Evolutionary conservation across 1,140 invertebrate species (phyloP).

Genomic region (Solen grandis): DNA sequence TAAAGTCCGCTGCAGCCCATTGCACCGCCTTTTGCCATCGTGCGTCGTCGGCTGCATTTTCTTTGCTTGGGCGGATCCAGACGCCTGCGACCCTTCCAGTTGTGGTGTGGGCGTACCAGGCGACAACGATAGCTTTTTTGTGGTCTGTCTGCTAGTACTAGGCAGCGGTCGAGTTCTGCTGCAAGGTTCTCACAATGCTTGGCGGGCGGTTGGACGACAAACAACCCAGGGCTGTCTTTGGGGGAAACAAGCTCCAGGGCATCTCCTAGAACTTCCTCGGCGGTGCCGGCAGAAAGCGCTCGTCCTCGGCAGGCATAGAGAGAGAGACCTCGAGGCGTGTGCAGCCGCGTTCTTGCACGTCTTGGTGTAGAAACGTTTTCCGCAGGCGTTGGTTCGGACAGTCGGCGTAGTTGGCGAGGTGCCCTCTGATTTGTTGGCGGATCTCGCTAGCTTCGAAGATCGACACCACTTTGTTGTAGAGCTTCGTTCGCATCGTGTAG

Average conservation of each 20-base stretch:
- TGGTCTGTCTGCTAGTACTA: background rate
- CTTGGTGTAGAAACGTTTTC: background rate
- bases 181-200: background rate
- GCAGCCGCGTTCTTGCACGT: background rate
- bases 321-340: background rate
- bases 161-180: background rate
- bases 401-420: background rate
- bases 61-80: too few species aligned
- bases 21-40: background rate
- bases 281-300: background rate
- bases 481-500: background rate
- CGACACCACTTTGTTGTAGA: conserved; percentile 6
- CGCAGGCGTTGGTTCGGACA: conserved; percentile 1
- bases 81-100: background rate
- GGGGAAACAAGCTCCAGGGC: background rate
- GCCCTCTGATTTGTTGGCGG: background rate
- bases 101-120: background rate
- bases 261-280: background rate
- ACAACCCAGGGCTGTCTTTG: background rate
- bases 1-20: background rate
- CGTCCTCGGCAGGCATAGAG: background rate
- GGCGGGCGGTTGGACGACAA: background rate
- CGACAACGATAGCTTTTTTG: background rate
- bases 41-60: background rate
- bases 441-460: background rate